Conservation (phyloP, 2,888 invertebrate genomes). For the Xestia ashworthii region DNA sequence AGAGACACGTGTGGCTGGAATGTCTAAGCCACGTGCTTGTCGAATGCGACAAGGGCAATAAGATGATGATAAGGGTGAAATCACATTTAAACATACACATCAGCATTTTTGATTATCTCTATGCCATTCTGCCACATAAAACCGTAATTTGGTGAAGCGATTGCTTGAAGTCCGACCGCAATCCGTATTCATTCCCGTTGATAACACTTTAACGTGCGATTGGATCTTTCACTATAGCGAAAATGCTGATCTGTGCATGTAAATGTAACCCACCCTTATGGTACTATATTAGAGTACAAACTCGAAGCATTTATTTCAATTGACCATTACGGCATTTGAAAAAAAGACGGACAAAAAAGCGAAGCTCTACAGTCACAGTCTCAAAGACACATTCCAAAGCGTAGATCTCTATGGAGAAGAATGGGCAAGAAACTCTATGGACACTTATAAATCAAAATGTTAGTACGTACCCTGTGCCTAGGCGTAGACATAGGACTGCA, state of each 20-base stretch:
- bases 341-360: too few relatives aligned
- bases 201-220: background rate
- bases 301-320: too few relatives aligned
- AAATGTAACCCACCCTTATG: background rate
- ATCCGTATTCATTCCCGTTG: background rate
- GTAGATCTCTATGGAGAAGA: too few relatives aligned
- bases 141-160: background rate
- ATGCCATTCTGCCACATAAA: background rate
- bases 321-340: too few relatives aligned
- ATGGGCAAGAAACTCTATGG: too few relatives aligned
- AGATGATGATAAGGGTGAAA: background rate
- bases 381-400: too few relatives aligned
- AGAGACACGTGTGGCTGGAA: background rate
- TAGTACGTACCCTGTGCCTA: slow-evolving; percentile 92
- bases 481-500: slow-evolving; percentile 97
- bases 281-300: background rate
- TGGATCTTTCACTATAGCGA: background rate
- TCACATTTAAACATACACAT: background rate
- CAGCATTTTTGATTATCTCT: background rate
- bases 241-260: background rate
- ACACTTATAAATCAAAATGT: too few relatives aligned
- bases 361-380: too few relatives aligned
- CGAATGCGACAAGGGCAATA: background rate
- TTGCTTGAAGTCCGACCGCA: background rate
- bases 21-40: background rate